Conservation (phyloP, 2,797 vertebrate species). For the Moxostoma hubbsi region DNA sequence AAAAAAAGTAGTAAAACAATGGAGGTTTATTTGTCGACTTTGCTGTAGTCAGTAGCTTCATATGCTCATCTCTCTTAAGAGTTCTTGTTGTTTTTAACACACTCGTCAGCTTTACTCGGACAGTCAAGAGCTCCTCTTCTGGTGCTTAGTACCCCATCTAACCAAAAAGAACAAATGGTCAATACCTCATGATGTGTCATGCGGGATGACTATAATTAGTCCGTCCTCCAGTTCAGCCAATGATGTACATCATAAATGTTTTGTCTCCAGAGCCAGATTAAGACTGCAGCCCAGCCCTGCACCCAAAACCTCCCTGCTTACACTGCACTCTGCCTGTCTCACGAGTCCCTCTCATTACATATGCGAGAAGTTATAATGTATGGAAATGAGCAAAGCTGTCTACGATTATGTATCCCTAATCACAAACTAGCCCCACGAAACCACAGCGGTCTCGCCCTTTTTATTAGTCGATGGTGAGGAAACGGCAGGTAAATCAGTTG, state of each 20-base stretch:
- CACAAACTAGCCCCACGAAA: slow-evolving; percentile 57
- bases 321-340: slow-evolving; percentile 61
- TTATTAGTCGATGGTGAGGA: slow-evolving; percentile 58
- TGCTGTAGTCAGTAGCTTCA: slow-evolving; percentile 48
- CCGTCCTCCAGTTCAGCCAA: slow-evolving; percentile 54
- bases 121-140: slow-evolving; percentile 46
- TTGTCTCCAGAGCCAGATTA: slow-evolving; percentile 61
- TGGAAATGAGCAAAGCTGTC: slow-evolving; percentile 62
- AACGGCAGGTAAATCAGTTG: slow-evolving; percentile 64
- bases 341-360: slow-evolving; percentile 60
- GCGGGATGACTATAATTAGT: slow-evolving; percentile 60
- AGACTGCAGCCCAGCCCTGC: slow-evolving; percentile 40
- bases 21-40: slow-evolving; percentile 35
- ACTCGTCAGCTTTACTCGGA: slow-evolving; percentile 52
- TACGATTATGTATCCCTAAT: slow-evolving; percentile 65
- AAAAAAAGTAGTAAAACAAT: background rate
- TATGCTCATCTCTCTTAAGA: slow-evolving; percentile 33
- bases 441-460: slow-evolving; percentile 56
- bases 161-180: slow-evolving; percentile 65
- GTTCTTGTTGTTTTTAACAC: slow-evolving; percentile 48
- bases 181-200: slow-evolving; percentile 63
- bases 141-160: slow-evolving; percentile 58
- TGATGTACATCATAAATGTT: slow-evolving; percentile 63
- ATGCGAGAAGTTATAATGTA: slow-evolving; percentile 64
- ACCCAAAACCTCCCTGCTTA: slow-evolving; percentile 62